Evolutionary conservation across 2,797 vertebrate species (phyloP).

Genomic region (Podarcis lilfordi): DNA sequence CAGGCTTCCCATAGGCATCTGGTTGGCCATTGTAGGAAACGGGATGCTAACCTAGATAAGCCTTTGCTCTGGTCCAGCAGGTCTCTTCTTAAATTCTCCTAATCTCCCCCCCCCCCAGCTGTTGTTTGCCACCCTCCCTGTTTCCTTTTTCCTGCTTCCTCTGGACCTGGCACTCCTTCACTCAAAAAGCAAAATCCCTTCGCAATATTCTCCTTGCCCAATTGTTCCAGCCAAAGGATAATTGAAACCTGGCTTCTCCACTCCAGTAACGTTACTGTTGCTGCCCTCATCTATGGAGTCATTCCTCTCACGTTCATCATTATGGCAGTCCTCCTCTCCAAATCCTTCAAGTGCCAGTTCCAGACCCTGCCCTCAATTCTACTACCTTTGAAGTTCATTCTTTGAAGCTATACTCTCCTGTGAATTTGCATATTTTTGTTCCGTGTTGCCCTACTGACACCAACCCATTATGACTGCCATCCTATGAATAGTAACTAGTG

Average conservation of each 20-base stretch:
- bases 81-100: neutral
- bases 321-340: too few relatives aligned
- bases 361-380: too few relatives aligned
- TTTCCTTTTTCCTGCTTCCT: neutral
- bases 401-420: too few relatives aligned
- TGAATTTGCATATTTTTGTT: too few relatives aligned
- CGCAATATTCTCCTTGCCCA: neutral
- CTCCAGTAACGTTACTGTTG: neutral
- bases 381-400: too few relatives aligned
- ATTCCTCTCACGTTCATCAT: too few relatives aligned
- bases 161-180: neutral
- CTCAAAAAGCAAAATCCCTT: neutral
- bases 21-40: too few relatives aligned
- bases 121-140: neutral
- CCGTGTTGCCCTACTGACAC: too few relatives aligned
- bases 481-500: neutral
- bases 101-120: neutral
- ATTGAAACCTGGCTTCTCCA: neutral
- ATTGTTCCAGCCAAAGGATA: neutral
- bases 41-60: too few relatives aligned
- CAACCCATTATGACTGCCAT: neutral
- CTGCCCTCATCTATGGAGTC: neutral
- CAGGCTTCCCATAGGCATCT: too few relatives aligned
- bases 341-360: too few relatives aligned
- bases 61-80: too few relatives aligned